These are phyloP conservation scores for Lethenteron reissneri DNA, from an alignment of 2,113 vertebrate species.

Conservation along the genomic window DNA sequence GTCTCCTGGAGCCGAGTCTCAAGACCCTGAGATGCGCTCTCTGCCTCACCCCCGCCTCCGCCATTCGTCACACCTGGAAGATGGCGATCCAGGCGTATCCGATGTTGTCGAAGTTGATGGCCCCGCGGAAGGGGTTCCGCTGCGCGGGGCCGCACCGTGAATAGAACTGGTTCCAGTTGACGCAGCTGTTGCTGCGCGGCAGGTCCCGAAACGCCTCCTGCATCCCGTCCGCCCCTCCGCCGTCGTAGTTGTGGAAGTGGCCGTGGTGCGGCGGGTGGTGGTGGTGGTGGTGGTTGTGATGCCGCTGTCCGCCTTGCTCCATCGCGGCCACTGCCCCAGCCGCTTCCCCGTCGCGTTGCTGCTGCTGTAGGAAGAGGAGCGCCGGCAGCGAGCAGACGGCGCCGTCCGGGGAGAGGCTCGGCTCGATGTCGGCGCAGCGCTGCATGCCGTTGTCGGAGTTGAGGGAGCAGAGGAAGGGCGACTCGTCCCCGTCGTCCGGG, in stretches of 20 bases:
- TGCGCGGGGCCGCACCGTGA: constrained; percentile 46
- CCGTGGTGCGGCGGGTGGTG: constrained; percentile 17
- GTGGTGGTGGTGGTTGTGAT: constrained; percentile 23
- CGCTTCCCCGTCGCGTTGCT: no score
- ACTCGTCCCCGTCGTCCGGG: constrained; percentile 58
- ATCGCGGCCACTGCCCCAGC: no score
- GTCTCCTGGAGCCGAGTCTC: no score
- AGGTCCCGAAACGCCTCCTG: constrained; percentile 12
- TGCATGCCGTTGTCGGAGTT: constrained; percentile 70
- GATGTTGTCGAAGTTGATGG: constrained; percentile 97
- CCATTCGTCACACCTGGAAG: constrained; percentile 51
- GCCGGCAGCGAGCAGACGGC: constrained; percentile 32
- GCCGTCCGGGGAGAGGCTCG: constrained; percentile 29
- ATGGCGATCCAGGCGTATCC: constrained; percentile 97
- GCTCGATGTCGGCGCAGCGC: constrained; percentile 46
- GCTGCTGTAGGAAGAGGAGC: no score
- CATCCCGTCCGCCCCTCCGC: no score
- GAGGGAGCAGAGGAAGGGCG: constrained; percentile 73
- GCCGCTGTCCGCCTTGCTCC: no score
- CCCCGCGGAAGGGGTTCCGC: constrained; percentile 76
- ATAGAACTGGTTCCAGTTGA: constrained; percentile 95
- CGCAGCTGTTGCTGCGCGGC: constrained; percentile 31
- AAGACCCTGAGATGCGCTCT: no score
- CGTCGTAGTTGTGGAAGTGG: no score
- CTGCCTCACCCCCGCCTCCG: no score